These are phyloP conservation scores for Ostrea edulis DNA, from an alignment of 1,140 invertebrate species.

Conservation along the genomic window DNA sequence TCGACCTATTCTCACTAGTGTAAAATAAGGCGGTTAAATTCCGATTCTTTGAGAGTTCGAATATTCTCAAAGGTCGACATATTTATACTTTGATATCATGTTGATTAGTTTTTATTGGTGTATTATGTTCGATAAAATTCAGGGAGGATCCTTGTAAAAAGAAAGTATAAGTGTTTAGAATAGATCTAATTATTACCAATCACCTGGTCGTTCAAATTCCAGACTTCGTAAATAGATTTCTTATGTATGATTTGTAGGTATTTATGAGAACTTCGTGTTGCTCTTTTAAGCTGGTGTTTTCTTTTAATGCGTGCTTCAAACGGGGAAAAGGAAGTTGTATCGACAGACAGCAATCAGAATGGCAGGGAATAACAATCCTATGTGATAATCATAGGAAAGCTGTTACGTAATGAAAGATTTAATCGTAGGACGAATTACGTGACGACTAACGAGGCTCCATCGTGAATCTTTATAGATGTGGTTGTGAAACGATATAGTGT, in stretches of 20 bases:
- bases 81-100: constrained; percentile 9
- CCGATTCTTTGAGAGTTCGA: background rate
- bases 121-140: background rate
- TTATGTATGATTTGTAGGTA: constrained; percentile 16
- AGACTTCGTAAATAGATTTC: background rate
- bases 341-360: background rate
- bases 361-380: background rate
- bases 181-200: background rate
- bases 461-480: too few species aligned
- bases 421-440: background rate
- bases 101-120: constrained; percentile 10
- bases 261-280: constrained; percentile 26
- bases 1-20: too few species aligned
- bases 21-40: background rate
- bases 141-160: background rate
- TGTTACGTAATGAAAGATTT: background rate
- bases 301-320: background rate
- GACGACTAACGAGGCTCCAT: too few species aligned
- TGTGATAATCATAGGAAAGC: background rate
- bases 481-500: too few species aligned
- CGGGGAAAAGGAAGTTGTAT: background rate
- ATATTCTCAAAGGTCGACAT: background rate
- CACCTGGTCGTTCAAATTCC: background rate
- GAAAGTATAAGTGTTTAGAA: constrained; percentile 14
- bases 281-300: background rate